Percentiles rank a stretch among this genome's conserved stretches.
Evolutionary conservation across 2,888 invertebrate genomes (phyloP).

Genomic region (Atrina japonica): DNA sequence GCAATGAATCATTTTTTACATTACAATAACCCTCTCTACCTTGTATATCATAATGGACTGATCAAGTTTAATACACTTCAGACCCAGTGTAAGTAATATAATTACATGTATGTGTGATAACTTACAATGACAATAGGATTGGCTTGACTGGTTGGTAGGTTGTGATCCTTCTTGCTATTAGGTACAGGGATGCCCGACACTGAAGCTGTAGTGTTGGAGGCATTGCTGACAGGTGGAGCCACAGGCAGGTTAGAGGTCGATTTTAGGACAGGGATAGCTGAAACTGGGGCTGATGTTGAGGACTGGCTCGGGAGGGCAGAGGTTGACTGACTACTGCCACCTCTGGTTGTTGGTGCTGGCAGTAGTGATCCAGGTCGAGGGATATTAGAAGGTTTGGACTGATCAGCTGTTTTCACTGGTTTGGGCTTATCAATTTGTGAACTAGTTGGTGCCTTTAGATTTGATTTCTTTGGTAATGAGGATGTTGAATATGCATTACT

Average conservation of each 20-base stretch:
- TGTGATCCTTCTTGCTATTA: slow-evolving; percentile 9
- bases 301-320: slow-evolving; percentile 10
- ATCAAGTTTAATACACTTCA: too few relatives aligned
- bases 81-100: too few relatives aligned
- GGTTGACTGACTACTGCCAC: slow-evolving; percentile 18
- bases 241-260: slow-evolving; percentile 29
- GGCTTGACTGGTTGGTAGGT: slow-evolving; percentile 5
- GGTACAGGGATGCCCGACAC: slow-evolving; percentile 21
- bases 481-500: too few relatives aligned
- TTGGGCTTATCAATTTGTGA: not conserved
- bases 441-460: not conserved
- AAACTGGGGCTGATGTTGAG: slow-evolving; percentile 16
- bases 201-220: too few relatives aligned
- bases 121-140: slow-evolving; percentile 7
- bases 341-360: slow-evolving; percentile 7
- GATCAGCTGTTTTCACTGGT: slow-evolving; percentile 10
- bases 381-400: slow-evolving; percentile 11
- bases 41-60: too few relatives aligned
- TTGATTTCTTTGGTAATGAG: not conserved
- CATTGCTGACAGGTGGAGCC: not conserved
- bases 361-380: slow-evolving; percentile 15
- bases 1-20: too few relatives aligned
- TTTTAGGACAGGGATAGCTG: slow-evolving; percentile 28
- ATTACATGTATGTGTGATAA: too few relatives aligned
- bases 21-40: too few relatives aligned